Base-by-base conservation (phyloP, 2,888 invertebrate species). In the Heliconius hortense region DNA sequence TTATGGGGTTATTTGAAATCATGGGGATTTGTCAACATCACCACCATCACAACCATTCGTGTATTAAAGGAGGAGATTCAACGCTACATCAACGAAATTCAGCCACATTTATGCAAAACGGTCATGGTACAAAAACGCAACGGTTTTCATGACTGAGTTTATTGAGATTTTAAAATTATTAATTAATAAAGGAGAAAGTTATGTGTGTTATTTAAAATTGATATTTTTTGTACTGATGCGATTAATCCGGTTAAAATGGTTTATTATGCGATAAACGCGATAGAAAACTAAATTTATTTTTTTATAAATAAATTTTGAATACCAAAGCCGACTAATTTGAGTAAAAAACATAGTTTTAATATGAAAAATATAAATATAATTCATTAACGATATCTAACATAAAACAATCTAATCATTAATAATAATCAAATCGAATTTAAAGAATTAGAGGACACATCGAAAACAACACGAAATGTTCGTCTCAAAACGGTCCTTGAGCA, bases 21-120 rank as follows among this genome's bases (percentile, higher is more conserved):
- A 77, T 72, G 15, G 43, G 43, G 43, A 4, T 43, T 43, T 15
- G 4, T 15, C 15, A 43, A 43, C 15, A 43, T 5, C 15, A 4
- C 43, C 13, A n/a, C n/a, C 15, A 4, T 15, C 15, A 43, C 1
- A 43, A 43, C 43, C 4, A 43, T 43, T 24, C 73, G 35, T 60
- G 74, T 71, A 31, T 77, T 78, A 72, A 76, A 77, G 72, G 77
- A 76, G 74, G 73, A 76, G 56, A 78, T 77, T 77, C 56, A 73
- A 72, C 75, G 75, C 56, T 77, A 72, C 76, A 78, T 79, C 72
- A 78, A 79, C 67, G 76, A 79, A 77, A 79, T 80, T 77, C 74
- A 78, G 78, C 78, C 70, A 75, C 78, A 78, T 78, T 77, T 77
- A 79, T 79, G 76, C 79, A 78, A 56, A 79, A 79, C 28, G 39